Conservation (phyloP, 2,888 invertebrate species). For the Boloria euphrosyne region DNA sequence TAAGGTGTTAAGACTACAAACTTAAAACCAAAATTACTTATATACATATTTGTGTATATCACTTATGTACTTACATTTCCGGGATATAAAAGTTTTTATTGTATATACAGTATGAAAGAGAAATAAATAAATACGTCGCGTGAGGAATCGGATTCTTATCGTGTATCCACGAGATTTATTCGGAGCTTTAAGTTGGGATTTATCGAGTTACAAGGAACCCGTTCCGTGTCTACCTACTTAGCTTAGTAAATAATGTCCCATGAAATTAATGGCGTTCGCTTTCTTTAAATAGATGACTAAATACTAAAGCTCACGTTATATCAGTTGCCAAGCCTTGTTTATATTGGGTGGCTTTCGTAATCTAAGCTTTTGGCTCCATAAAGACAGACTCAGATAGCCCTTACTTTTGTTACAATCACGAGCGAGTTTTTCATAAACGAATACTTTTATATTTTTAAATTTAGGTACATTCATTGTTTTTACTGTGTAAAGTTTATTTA, state of each 20-base stretch:
- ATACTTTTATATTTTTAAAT: not conserved
- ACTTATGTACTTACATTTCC: constrained; percentile 47
- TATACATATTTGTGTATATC: constrained; percentile 4
- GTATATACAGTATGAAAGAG: constrained; percentile 45
- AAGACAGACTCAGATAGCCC: constrained; percentile 50
- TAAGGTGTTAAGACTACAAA: constrained; percentile 9
- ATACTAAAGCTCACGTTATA: constrained; percentile 74
- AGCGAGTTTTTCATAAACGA: not conserved
- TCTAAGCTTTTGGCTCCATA: constrained; percentile 69
- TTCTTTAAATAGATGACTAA: constrained; percentile 81
- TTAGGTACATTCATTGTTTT: too few relatives aligned
- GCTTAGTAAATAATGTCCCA: constrained; percentile 77
- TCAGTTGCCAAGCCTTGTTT: constrained; percentile 66
- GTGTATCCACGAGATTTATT: constrained; percentile 77
- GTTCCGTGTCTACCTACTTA: constrained; percentile 79
- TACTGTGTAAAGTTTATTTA: too few relatives aligned
- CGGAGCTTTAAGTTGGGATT: constrained; percentile 69
- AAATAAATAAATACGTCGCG: constrained; percentile 75
- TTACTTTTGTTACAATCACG: constrained; percentile 22
- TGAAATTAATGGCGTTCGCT: constrained; percentile 74
- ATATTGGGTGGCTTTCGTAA: constrained; percentile 69
- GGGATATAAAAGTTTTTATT: constrained; percentile 50
- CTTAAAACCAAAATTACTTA: not conserved
- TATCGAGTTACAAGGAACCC: constrained; percentile 75
- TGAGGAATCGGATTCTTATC: constrained; percentile 81